These are phyloP conservation scores for Otus scops DNA, from an alignment of 2,797 vertebrate species.

Conservation along the genomic window DNA sequence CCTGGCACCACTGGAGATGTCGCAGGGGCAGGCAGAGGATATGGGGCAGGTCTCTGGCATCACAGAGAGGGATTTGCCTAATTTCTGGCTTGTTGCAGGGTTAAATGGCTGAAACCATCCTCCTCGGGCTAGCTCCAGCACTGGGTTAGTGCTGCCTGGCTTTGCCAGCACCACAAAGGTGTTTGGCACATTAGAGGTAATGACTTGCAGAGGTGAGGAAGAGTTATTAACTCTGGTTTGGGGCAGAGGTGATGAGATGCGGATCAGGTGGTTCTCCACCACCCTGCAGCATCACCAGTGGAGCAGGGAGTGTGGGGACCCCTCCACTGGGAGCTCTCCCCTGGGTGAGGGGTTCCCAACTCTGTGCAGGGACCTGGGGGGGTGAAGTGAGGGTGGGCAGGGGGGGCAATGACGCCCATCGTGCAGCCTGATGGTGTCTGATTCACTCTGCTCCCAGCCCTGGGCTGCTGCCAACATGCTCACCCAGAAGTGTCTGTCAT, in stretches of 20 bases:
- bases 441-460: background rate
- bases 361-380: too few species aligned
- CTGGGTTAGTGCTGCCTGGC: background rate
- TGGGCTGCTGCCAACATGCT: slow-evolving; percentile 7
- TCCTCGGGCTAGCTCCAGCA: background rate
- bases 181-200: background rate
- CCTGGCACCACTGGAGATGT: background rate
- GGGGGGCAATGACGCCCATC: background rate
- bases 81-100: background rate
- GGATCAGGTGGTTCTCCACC: background rate
- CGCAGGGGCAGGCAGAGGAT: background rate
- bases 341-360: background rate
- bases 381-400: background rate
- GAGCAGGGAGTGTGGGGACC: background rate
- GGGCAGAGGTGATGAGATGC: background rate
- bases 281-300: rapidly evolving
- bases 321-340: background rate
- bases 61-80: background rate
- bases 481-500: slow-evolving; percentile 18
- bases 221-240: background rate
- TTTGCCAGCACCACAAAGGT: background rate
- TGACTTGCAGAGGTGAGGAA: background rate
- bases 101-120: background rate
- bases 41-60: background rate
- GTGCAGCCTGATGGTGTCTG: background rate